Base-by-base conservation (phyloP, 2,113 vertebrate species). In the Platanista minor region DNA sequence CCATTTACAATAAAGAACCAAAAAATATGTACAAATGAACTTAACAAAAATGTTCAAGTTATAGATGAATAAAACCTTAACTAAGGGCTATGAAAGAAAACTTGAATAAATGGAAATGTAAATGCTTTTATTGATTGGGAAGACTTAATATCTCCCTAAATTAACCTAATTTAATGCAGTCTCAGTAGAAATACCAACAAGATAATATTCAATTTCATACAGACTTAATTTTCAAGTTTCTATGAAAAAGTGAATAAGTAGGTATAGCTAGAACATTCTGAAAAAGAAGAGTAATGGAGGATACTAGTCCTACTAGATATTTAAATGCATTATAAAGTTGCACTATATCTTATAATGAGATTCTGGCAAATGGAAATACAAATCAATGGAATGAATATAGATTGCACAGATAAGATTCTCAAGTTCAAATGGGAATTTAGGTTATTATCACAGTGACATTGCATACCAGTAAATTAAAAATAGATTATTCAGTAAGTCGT, bases 91-190 rank as follows among this genome's bases (percentile, higher is more conserved):
- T 41, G 36, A 94, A 88, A 62, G 49, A 88, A 96, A 94, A 14
- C 52, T 59, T 49, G n/a, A 94, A 77, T 78, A 81, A 87, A 41
- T 78, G 54, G 69, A 84, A 78, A 94, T 54, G 23, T 23, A 59
- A 74, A 66, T 3, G 1, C 46, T 87, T 43, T 94, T 81, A 61
- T 41, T 87, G 49, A 33, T 27, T 82, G 61, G 61, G 5, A 94
- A 88, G 33, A 91, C 41, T 90, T 77, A 91, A 83, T 88, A 91
- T 92, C n/a, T 94, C 57, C 69, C 11, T 85, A 69, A 64, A 71
- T 61, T 92, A 84, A 80, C 57, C 33, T 61, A 74, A 69, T 71
- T 78, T 64, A 87, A 67, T 71, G 27, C 57, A 69, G 1, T 77
- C 61, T 83, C 62, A 57, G 71, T 64, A 93, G 80, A 94, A 94